Conservation (phyloP, 2,888 invertebrate genomes). For the Alloscopus bannaensis region DNA sequence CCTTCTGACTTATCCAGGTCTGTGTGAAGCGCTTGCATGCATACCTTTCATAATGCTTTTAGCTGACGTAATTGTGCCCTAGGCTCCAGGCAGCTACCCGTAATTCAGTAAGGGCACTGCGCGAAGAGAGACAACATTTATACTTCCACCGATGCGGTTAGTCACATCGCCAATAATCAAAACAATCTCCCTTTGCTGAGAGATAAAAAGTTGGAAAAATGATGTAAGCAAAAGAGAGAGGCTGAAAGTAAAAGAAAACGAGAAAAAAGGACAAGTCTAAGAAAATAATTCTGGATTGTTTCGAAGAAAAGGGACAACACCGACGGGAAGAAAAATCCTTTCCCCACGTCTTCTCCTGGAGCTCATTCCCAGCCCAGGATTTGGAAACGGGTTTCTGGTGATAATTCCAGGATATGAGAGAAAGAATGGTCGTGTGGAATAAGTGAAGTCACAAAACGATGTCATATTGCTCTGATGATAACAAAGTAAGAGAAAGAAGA, state of each 20-base stretch:
- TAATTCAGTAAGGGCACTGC: too few relatives aligned
- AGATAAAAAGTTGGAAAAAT: too few relatives aligned
- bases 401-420: conserved; percentile 34
- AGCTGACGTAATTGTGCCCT: too few relatives aligned
- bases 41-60: too few relatives aligned
- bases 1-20: too few relatives aligned
- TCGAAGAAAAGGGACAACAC: too few relatives aligned
- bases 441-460: conserved; percentile 13
- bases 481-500: neutral
- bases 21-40: too few relatives aligned
- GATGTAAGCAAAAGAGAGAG: neutral
- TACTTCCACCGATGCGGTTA: too few relatives aligned
- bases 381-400: conserved; percentile 1
- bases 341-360: neutral
- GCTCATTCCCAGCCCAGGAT: neutral
- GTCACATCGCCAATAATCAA: too few relatives aligned
- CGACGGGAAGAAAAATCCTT: neutral
- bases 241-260: neutral
- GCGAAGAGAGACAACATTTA: too few relatives aligned
- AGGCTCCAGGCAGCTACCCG: too few relatives aligned
- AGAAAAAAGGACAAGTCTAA: conserved; percentile 16
- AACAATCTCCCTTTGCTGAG: too few relatives aligned
- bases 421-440: neutral
- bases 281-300: conserved; percentile 19
- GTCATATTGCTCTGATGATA: neutral